Evolutionary conservation across 2,888 invertebrate genomes (phyloP).

Genomic region (Aelia acuminata): DNA sequence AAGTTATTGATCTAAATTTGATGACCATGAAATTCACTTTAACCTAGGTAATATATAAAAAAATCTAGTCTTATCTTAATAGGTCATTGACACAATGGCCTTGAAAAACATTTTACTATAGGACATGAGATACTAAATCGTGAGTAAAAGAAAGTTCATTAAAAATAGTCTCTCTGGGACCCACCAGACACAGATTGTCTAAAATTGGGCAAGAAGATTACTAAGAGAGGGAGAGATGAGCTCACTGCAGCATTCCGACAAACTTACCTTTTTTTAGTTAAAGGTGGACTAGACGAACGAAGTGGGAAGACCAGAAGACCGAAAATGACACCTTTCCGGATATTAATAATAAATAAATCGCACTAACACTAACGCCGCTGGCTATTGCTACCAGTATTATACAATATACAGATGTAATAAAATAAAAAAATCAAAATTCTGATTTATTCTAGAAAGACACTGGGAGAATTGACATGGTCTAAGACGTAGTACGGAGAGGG

Average conservation of each 20-base stretch:
- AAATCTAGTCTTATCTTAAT: constrained; percentile 4
- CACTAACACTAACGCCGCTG: constrained; percentile 23
- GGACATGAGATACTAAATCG: neutral
- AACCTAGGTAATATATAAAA: neutral
- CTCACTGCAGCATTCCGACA: constrained; percentile 36
- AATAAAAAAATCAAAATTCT: constrained; percentile 33
- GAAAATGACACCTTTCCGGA: constrained; percentile 37
- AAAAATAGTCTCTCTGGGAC: constrained; percentile 9
- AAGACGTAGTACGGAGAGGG: constrained; percentile 67
- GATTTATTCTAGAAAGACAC: constrained; percentile 62
- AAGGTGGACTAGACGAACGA: constrained; percentile 5
- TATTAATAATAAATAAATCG: neutral
- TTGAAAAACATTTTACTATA: constrained; percentile 36
- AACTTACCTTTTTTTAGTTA: constrained; percentile 42
- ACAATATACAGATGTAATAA: constrained; percentile 21
- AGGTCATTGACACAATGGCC: constrained; percentile 46
- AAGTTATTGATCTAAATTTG: neutral
- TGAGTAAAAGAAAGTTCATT: constrained; percentile 41
- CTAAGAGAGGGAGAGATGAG: constrained; percentile 43
- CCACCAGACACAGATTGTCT: constrained; percentile 8
- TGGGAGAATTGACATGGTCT: constrained; percentile 64
- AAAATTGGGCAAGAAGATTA: constrained; percentile 26
- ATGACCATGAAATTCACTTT: neutral
- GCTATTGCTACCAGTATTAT: constrained; percentile 31
- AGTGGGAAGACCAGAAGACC: constrained; percentile 30